A percentile compares a stretch with the other conserved stretches of the same genome.
phyloP scores from a whole-genome alignment of 1,140 invertebrate genomes.

The Sitobion miscanthi region DNA sequence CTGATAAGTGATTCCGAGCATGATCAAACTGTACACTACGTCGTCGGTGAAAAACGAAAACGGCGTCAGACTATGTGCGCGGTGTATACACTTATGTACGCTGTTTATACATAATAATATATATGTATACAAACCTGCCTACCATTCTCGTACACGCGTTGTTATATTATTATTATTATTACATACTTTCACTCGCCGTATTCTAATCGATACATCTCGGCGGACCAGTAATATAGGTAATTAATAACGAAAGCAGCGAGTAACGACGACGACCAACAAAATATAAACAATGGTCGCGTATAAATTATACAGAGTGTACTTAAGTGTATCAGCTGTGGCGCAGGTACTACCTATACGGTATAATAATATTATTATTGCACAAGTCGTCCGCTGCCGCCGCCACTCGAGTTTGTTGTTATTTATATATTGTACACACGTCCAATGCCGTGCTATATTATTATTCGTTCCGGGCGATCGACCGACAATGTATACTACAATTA shows the following conservation, averaged over 20 bases:
- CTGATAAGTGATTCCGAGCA: slow-evolving; percentile 29
- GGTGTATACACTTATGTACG: not conserved
- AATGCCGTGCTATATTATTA: not conserved
- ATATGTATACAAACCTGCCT: not conserved
- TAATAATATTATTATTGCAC: slow-evolving; percentile 10
- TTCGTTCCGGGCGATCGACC: not conserved
- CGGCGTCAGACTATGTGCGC: not conserved
- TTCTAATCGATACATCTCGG: slow-evolving; percentile 50
- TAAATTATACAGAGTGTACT: not conserved
- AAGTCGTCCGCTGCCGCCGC: not conserved
- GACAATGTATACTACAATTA: not conserved
- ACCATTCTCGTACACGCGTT: not conserved
- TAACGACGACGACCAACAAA: slow-evolving; percentile 16
- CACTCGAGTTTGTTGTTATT: not conserved
- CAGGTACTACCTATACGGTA: not conserved
- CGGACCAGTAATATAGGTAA: slow-evolving; percentile 36
- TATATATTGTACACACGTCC: not conserved
- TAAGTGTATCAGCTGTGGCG: not conserved
- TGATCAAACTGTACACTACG: not conserved
- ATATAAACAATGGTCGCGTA: slow-evolving; percentile 10
- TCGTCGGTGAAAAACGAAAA: not conserved
- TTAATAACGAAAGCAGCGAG: slow-evolving; percentile 44
- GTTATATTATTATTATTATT: not conserved
- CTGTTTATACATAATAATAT: not conserved
- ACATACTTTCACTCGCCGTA: slow-evolving; percentile 26